Evolutionary conservation across 1,140 invertebrate species (phyloP).

Genomic region (Hycleus cichorii): DNA sequence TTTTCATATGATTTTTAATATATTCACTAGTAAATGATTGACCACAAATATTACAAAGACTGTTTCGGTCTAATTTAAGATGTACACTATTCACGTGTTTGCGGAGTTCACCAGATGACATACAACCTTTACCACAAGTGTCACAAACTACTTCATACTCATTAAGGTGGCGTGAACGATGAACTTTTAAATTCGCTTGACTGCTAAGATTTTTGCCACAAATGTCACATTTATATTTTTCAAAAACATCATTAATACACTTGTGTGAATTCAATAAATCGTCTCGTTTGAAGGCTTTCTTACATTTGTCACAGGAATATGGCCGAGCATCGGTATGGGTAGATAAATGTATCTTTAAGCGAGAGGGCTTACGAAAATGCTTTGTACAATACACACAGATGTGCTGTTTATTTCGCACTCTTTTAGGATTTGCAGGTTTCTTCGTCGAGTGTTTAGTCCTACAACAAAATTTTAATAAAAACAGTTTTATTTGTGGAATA

Average conservation of each 20-base stretch:
- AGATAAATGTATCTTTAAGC: background rate
- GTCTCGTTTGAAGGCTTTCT: too few species aligned
- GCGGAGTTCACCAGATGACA: conserved; percentile 30
- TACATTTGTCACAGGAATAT: too few species aligned
- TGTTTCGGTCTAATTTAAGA: background rate
- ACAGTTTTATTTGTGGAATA: too few species aligned
- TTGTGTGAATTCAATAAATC: too few species aligned
- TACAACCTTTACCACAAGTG: conserved; percentile 29
- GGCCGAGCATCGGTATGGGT: background rate
- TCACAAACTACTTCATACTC: conserved; percentile 37
- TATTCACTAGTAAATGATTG: too few species aligned
- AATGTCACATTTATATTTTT: conserved; percentile 35
- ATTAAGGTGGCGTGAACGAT: conserved; percentile 54
- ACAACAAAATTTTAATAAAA: too few species aligned
- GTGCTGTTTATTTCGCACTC: too few species aligned
- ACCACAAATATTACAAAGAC: too few species aligned
- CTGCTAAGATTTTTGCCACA: conserved; percentile 57
- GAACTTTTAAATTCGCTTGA: conserved; percentile 53
- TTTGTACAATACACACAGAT: too few species aligned
- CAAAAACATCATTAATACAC: background rate
- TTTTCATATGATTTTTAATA: background rate
- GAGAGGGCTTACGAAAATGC: background rate
- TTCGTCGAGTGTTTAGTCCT: too few species aligned
- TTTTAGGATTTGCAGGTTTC: too few species aligned
- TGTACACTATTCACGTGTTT: conserved; percentile 31